phyloP scores from a whole-genome alignment of 2,888 invertebrate genomes.

The Apamea anceps region DNA sequence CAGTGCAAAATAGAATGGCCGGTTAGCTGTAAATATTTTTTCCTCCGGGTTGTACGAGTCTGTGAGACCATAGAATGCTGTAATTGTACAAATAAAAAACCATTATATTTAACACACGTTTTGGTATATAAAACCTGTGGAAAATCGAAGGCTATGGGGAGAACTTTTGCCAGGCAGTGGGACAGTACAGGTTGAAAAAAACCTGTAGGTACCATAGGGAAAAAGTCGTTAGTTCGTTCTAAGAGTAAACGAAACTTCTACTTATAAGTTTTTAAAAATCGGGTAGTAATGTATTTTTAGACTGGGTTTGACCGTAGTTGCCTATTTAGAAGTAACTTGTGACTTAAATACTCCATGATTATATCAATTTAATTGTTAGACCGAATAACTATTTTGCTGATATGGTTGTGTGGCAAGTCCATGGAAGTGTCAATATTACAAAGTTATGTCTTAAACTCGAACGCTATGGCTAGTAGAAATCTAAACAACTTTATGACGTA shows the following conservation, averaged over 20 bases:
- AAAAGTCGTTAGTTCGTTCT: too few relatives aligned
- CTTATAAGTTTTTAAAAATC: background rate
- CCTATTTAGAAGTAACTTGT: background rate
- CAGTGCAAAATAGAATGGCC: conserved; percentile 68
- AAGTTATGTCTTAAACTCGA: too few relatives aligned
- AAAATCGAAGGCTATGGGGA: too few relatives aligned
- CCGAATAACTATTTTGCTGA: background rate
- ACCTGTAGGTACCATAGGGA: too few relatives aligned
- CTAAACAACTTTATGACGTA: background rate
- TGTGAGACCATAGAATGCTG: conserved; percentile 3
- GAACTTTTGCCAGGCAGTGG: too few relatives aligned
- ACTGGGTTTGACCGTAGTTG: background rate
- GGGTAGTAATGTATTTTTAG: too few relatives aligned
- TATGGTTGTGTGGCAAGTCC: background rate
- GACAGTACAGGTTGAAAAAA: too few relatives aligned
- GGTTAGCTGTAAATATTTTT: conserved; percentile 61
- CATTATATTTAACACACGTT: too few relatives aligned
- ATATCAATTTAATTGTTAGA: background rate
- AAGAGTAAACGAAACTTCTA: too few relatives aligned
- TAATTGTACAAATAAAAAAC: conserved; percentile 12
- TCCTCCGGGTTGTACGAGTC: background rate
- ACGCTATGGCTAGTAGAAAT: background rate
- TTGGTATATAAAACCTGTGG: too few relatives aligned
- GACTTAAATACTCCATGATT: background rate
- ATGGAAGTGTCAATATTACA: background rate